Conservation (phyloP, 1,140 invertebrate genomes). For the Pogonognathellus flavescens region DNA sequence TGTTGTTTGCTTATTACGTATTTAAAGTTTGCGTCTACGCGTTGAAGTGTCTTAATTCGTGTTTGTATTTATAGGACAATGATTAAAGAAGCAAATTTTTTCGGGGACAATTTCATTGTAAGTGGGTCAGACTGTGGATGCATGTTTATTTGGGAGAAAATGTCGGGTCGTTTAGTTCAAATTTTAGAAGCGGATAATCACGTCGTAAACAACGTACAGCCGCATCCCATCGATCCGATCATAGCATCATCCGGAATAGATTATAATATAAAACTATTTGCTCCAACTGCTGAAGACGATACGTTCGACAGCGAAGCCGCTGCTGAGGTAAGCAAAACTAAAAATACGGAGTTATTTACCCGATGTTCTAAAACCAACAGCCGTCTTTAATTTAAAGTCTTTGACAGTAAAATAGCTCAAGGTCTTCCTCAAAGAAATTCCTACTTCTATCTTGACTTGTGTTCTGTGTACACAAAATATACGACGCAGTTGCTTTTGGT, state of each 20-base stretch:
- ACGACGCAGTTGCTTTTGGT: no score
- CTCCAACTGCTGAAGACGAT: conserved; percentile 75
- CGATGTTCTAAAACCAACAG: no score
- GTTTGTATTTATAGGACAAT: conserved; percentile 79
- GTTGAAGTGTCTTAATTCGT: no score
- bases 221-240: conserved; percentile 85
- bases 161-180: conserved; percentile 72
- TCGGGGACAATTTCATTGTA: conserved; percentile 86
- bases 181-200: conserved; percentile 86
- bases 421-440: no score
- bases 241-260: conserved; percentile 91
- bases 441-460: no score
- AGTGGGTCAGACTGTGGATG: conserved; percentile 90
- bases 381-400: no score
- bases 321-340: conserved; percentile 75
- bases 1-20: no score
- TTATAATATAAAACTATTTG: conserved; percentile 90
- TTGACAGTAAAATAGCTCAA: no score
- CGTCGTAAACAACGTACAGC: conserved; percentile 89
- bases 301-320: conserved; percentile 79
- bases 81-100: conserved; percentile 93
- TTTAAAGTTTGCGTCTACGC: no score
- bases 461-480: no score
- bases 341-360: no score
- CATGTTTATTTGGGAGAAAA: conserved; percentile 79